Percentiles rank a stretch among this genome's conserved stretches.
These are phyloP conservation scores for Drosophila cyrtoloma DNA, from an alignment of 2,888 invertebrate genomes.

Conservation along the genomic window DNA sequence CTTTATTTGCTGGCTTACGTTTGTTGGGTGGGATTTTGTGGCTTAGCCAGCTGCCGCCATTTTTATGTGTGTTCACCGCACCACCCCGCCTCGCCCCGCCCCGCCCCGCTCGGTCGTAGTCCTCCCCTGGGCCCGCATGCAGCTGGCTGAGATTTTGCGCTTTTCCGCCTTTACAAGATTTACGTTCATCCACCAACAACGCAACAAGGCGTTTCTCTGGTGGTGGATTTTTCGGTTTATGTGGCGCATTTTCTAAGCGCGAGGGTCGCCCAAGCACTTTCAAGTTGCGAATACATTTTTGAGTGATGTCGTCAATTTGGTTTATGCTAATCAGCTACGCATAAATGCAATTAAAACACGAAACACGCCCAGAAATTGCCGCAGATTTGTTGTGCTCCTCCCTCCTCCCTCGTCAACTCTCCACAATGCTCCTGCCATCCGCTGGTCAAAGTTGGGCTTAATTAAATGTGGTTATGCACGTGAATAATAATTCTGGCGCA, in stretches of 20 bases:
- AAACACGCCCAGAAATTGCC: constrained; percentile 40
- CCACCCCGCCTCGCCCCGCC: neutral
- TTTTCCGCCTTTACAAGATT: constrained; percentile 70
- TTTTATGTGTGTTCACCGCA: constrained; percentile 45
- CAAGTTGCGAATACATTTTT: neutral
- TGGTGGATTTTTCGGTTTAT: constrained; percentile 54
- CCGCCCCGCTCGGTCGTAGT: neutral
- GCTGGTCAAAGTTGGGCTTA: constrained; percentile 45
- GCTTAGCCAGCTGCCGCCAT: constrained; percentile 65
- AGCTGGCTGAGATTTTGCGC: constrained; percentile 71
- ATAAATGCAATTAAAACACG: constrained; percentile 66
- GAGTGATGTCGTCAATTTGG: constrained; percentile 45
- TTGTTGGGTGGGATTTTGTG: constrained; percentile 56
- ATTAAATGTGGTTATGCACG: constrained; percentile 84
- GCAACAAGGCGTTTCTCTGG: constrained; percentile 26
- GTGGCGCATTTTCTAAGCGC: constrained; percentile 20
- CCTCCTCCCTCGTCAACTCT: neutral
- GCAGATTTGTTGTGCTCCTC: constrained; percentile 50
- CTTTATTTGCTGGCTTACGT: constrained; percentile 26
- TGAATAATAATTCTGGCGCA: constrained; percentile 70
- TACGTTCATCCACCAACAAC: constrained; percentile 74
- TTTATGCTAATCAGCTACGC: constrained; percentile 53
- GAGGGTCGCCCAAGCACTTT: constrained; percentile 27
- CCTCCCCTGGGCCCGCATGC: constrained; percentile 23
- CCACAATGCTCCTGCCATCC: neutral